These are phyloP conservation scores for Pitangus sulphuratus DNA, from an alignment of 2,797 vertebrate genomes.

Conservation along the genomic window DNA sequence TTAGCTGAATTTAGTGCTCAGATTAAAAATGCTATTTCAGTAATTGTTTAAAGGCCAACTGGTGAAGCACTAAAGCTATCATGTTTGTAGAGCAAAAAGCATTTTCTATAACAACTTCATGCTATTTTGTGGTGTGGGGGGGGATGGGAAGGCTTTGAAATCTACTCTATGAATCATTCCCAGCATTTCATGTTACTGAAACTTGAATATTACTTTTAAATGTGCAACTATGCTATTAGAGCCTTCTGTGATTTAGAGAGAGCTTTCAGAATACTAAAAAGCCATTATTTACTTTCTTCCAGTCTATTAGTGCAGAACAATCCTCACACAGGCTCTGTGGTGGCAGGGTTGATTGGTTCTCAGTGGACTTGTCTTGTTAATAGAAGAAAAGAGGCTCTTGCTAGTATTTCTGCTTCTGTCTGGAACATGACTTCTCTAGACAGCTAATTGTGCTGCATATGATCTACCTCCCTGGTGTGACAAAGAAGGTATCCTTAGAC, in stretches of 20 bases:
- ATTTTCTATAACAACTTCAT: slow-evolving; percentile 13
- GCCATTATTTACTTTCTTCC: slow-evolving; percentile 58
- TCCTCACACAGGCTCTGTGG: background rate
- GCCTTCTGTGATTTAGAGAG: slow-evolving; percentile 51
- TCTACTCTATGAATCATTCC: slow-evolving; percentile 26
- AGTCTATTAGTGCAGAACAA: slow-evolving; percentile 50
- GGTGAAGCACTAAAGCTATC: slow-evolving; percentile 29
- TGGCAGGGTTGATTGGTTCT: slow-evolving; percentile 24
- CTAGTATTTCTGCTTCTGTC: background rate
- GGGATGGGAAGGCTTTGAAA: slow-evolving; percentile 3
- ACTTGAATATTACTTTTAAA: slow-evolving; percentile 27
- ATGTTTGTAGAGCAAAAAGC: slow-evolving; percentile 34
- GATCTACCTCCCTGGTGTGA: background rate
- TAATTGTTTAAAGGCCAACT: slow-evolving; percentile 46
- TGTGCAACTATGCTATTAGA: slow-evolving; percentile 26
- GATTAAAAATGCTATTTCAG: slow-evolving; percentile 46
- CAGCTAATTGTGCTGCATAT: background rate
- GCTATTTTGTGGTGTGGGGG: background rate
- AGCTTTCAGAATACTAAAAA: slow-evolving; percentile 51
- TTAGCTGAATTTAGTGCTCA: slow-evolving; percentile 25
- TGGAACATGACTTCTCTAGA: background rate
- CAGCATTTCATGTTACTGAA: background rate
- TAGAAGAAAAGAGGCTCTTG: background rate
- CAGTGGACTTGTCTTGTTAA: slow-evolving; percentile 5
- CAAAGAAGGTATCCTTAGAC: background rate